Evolutionary conservation across 2,888 invertebrate species (phyloP).

Genomic region (Strigamia transsilvanica): DNA sequence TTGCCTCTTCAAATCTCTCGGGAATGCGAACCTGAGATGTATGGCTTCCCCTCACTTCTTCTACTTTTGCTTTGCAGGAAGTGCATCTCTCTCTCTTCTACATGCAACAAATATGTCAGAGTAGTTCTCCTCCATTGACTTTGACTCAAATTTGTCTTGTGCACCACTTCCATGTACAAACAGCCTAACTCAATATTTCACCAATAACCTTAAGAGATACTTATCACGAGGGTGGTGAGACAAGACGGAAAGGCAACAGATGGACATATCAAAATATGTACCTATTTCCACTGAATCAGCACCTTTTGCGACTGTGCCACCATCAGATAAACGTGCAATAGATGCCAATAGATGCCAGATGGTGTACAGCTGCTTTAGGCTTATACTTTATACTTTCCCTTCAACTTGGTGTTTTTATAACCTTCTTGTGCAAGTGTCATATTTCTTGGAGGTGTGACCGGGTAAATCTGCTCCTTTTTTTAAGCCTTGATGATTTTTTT

Average conservation of each 20-base stretch:
- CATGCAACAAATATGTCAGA: conserved; percentile 34
- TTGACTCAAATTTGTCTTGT: conserved; percentile 19
- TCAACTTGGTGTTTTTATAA: conserved; percentile 34
- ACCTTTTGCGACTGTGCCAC: background rate
- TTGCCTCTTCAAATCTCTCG: conserved; percentile 28
- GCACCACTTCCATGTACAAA: conserved; percentile 23
- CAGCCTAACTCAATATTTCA: conserved; percentile 27
- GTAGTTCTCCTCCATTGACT: conserved; percentile 26
- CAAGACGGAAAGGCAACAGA: conserved; percentile 27
- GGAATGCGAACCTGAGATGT: conserved; percentile 32
- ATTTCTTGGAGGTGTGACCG: conserved; percentile 31
- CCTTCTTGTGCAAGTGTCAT: conserved; percentile 29
- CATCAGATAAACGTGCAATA: conserved; percentile 27
- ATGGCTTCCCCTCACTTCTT: conserved; percentile 33
- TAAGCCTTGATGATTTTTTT: background rate
- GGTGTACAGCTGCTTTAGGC: conserved; percentile 19
- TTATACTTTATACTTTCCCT: conserved; percentile 18
- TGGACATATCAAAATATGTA: conserved; percentile 37
- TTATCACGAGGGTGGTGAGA: background rate
- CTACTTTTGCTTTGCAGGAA: background rate
- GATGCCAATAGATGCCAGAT: conserved; percentile 33
- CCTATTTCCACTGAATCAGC: conserved; percentile 30
- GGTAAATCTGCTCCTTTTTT: conserved; percentile 29
- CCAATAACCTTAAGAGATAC: conserved; percentile 12
- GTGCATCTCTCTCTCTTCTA: background rate